Evolutionary conservation across 2,888 invertebrate genomes (phyloP), one percentile per base, ranked within the genome.

Genomic region (Trimorus sp.): DNA sequence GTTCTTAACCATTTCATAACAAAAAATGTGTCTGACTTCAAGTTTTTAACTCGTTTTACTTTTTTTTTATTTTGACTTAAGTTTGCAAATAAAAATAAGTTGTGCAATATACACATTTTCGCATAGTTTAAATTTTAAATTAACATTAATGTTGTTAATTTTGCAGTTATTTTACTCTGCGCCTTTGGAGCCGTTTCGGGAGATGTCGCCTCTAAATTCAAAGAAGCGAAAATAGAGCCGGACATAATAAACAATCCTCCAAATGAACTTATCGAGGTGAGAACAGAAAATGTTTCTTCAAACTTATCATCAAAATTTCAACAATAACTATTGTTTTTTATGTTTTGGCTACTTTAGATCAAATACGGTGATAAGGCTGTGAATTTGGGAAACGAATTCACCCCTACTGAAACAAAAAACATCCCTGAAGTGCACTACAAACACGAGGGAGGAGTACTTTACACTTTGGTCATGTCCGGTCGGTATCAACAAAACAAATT

Each of bases 361-460:
- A 91, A 89, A 80, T 91, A 91, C 54, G 90, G 92, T 11, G 77
- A 87, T 8, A 89, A 88, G 49, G 79, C 77, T 38, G 85, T 91
- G 4, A 85, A 89, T 38, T 83, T 90, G 36, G 91, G 91, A 51
- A 90, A 87, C 59, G 91, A 91, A 77, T 62, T 91, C 11, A 88
- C 89, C 8, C 91, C 91, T 8, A 89, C 88, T 8, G 86, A 89
- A 60, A 87, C 90, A 6, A 89, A 89, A 51, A 54, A 87, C 16
- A 86, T 91, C 71, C 91, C 91, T 1, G 89, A 91, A 66, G 86
- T 91, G 40, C 91, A 90, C 83, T 91, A 89, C 70, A 90, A 91
- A 70, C 90, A 91, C 71, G 91, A 91, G 36, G 91, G 91, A 14
- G 91, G 91, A 70, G 86, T 91, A 60, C 88, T 91, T n/a, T 91